These are phyloP conservation scores for Mirounga angustirostris DNA, from an alignment of 2,113 vertebrate genomes.

Conservation along the genomic window DNA sequence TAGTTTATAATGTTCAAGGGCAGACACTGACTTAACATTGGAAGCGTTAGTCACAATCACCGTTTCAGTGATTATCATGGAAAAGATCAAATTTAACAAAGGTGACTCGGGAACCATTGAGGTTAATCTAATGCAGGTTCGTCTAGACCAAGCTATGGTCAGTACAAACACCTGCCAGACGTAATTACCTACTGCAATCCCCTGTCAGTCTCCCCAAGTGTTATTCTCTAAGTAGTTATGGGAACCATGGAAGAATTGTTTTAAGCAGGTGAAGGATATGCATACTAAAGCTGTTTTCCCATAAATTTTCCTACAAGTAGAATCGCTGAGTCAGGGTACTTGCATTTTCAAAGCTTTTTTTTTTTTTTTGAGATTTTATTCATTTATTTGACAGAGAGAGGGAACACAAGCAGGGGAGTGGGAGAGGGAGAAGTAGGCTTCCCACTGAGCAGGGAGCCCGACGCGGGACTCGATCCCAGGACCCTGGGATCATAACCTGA, in stretches of 20 bases:
- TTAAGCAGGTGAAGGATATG: conserved; percentile 36
- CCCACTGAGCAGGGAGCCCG: too few relatives aligned
- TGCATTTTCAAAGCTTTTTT: conserved; percentile 45
- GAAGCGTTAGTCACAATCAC: conserved; percentile 34
- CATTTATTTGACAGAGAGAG: too few relatives aligned
- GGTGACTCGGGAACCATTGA: not conserved
- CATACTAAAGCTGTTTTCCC: conserved; percentile 14
- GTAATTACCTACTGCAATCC: conserved; percentile 31
- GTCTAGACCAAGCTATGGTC: conserved; percentile 32
- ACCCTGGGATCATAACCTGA: too few relatives aligned
- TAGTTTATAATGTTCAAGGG: conserved; percentile 41
- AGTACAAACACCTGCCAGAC: conserved; percentile 33
- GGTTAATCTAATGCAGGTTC: conserved; percentile 56
- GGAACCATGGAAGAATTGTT: conserved; percentile 53
- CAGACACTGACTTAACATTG: conserved; percentile 4
- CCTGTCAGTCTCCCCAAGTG: not conserved
- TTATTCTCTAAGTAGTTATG: conserved; percentile 60
- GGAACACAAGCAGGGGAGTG: too few relatives aligned
- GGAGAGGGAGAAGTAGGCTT: too few relatives aligned
- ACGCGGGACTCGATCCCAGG: too few relatives aligned
- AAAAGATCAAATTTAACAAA: conserved; percentile 59
- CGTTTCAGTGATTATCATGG: conserved; percentile 59
- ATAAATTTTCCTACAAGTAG: conserved; percentile 29
- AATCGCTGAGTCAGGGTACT: conserved; percentile 62
- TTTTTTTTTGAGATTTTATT: too few relatives aligned